Base-by-base conservation (phyloP, 2,113 vertebrate species). In the Megaptera novaeangliae region DNA sequence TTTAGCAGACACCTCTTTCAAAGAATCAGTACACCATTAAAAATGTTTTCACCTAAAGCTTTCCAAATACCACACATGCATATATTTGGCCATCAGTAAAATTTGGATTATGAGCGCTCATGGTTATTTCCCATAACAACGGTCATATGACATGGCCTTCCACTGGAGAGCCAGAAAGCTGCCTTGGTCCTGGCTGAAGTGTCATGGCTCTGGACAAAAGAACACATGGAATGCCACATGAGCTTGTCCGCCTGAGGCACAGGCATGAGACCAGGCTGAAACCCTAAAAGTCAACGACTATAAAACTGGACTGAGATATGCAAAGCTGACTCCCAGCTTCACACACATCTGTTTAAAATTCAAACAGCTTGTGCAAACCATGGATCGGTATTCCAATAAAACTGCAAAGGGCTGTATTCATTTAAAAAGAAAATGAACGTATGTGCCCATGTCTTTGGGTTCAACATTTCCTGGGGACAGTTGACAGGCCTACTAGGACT, bases 391-490 rank as follows among this genome's bases (percentile, higher is more conserved):
- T 97, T 96, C 94, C 95, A 83, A 96, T 74, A 97, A 94, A 46
- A 49, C 18, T 95, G 91, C 96, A 89, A 97, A 68, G 41, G 94
- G 96, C 11, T 86, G 78, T 61, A 46, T 89, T 63, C 87, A 96
- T 23, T 89, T 86, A 87, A 94, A 91, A 92, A 97, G 52, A 36
- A 97, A 91, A 96, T 95, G 74, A 95, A 96, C 88, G 64, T 94
- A 96, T 57, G 44, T 36, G 93, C 81, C 61, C 41, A 49, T 39
- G 49, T 69, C 89, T 87, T 89, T 41, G 77, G 82, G 91, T 93
- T 95, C 87, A 77, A 49, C 61, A 91, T 1, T 5, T 75, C 82
- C 96, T 84, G 36, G 39, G 59, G 83, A 96, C 31, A 91, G 55
- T 31, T 57, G 77, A 72, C 21, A n/a, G 78, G 55, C 82, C 94